Conservation (phyloP, 2,797 vertebrate species). For the Spinus pinus region DNA sequence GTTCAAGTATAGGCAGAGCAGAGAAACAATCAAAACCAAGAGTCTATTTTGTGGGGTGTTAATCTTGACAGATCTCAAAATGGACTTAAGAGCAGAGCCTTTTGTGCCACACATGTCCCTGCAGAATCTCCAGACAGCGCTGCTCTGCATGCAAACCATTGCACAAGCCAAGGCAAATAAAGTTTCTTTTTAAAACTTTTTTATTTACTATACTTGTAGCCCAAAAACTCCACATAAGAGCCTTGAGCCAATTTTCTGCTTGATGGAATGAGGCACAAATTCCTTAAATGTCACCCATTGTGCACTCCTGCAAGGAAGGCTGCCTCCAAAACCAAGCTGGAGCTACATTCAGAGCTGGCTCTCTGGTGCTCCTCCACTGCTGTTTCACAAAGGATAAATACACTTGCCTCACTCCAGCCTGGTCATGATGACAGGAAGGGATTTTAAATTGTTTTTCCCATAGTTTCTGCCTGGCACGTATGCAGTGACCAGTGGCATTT, state of each 20-base stretch:
- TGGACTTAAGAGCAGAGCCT: neutral
- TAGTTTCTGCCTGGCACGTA: neutral
- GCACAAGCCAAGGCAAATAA: neutral
- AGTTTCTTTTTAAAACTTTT: accelerated
- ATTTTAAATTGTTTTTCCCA: neutral
- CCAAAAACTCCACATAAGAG: neutral
- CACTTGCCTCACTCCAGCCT: accelerated
- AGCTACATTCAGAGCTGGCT: neutral
- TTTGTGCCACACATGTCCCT: neutral
- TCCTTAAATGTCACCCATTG: neutral
- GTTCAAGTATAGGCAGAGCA: neutral
- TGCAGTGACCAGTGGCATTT: neutral
- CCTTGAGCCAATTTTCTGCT: neutral
- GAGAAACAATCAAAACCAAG: neutral
- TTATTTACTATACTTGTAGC: neutral
- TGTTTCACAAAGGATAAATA: neutral
- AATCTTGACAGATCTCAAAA: neutral
- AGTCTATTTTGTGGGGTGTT: neutral
- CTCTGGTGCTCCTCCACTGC: neutral
- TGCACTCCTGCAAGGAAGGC: neutral
- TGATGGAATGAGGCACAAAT: neutral
- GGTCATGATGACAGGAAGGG: neutral
- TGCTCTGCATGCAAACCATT: neutral
- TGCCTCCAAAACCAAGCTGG: neutral
- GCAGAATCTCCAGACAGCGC: neutral